phyloP scores from a whole-genome alignment of 2,888 invertebrate species.

The Oasisia sp. region DNA sequence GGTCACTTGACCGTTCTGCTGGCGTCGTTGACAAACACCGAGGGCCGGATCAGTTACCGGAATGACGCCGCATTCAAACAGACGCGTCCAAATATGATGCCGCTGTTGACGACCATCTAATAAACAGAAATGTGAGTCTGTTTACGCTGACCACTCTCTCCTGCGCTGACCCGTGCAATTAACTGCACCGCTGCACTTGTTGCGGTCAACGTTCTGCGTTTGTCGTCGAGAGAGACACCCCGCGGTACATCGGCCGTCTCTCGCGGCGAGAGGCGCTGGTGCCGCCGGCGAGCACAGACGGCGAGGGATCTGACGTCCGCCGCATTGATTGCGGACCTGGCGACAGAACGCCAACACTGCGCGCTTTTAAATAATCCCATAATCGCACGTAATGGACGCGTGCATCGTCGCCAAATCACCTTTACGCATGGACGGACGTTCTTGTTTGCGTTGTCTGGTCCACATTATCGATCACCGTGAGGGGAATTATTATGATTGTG shows the following conservation, averaged over 20 bases:
- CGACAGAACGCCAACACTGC: background rate
- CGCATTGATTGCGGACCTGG: no score
- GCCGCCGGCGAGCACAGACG: background rate
- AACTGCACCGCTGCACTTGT: background rate
- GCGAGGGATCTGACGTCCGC: background rate
- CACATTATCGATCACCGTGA: background rate
- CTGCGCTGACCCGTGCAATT: background rate
- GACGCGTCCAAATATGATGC: background rate
- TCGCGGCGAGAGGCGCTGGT: background rate
- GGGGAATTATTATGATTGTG: background rate
- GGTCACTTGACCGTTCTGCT: background rate
- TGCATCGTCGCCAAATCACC: background rate
- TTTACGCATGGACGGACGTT: background rate
- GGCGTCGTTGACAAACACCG: background rate
- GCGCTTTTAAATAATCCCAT: background rate
- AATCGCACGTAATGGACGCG: background rate
- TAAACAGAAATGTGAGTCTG: background rate
- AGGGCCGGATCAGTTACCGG: background rate
- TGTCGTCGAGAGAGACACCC: background rate
- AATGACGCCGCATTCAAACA: background rate
- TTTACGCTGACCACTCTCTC: background rate
- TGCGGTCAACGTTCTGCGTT: background rate
- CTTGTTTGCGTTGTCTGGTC: constrained; percentile 4
- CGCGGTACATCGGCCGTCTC: background rate
- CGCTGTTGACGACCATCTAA: background rate